Conservation (phyloP, 2,797 vertebrate genomes). For the Pampus argenteus region DNA sequence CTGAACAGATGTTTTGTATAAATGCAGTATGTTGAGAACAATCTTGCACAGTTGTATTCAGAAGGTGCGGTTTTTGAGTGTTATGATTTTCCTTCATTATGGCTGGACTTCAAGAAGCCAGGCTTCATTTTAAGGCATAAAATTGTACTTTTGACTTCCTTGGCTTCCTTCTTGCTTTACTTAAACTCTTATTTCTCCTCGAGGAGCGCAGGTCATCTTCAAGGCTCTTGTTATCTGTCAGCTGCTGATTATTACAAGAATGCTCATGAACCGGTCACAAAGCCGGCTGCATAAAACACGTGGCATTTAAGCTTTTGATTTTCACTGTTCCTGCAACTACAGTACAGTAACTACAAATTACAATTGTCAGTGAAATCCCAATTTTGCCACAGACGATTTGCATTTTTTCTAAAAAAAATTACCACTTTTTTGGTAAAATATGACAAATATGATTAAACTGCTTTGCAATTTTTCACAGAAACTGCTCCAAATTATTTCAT, state of each 20-base stretch:
- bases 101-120: not conserved
- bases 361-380: not conserved
- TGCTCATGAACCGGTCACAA: not conserved
- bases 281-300: not conserved
- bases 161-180: not conserved
- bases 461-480: not conserved
- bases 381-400: not conserved
- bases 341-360: not conserved
- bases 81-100: not conserved
- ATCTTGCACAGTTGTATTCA: not conserved
- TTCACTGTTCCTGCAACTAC: not conserved
- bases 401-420: not conserved
- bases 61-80: not conserved
- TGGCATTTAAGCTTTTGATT: not conserved
- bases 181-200: not conserved
- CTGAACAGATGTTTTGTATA: constrained; percentile 7
- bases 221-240: constrained; percentile 4
- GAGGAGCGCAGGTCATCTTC: not conserved
- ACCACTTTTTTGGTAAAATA: not conserved
- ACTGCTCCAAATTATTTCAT: not conserved
- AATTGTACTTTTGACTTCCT: not conserved
- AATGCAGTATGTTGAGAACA: not conserved
- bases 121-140: not conserved
- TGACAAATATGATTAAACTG: not conserved
- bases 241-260: constrained; percentile 2